Evolutionary conservation across 2,113 vertebrate genomes (phyloP).

Genomic region (Propithecus coquereli): DNA sequence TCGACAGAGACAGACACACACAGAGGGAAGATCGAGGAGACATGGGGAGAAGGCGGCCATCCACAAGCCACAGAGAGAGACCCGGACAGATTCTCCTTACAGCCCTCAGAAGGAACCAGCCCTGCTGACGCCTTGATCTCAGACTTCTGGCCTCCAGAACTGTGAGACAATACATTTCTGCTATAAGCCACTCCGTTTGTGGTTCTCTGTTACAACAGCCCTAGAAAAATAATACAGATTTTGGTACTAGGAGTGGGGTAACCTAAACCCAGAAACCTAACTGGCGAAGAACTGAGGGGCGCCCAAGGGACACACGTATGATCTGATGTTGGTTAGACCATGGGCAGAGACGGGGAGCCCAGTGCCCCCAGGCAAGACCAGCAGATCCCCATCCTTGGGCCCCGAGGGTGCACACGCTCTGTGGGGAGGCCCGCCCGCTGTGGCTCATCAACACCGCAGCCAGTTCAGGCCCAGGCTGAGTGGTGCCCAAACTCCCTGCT

Average conservation of each 20-base stretch:
- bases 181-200: background rate
- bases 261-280: background rate
- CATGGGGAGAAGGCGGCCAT: background rate
- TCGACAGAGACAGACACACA: background rate
- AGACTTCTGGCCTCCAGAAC: background rate
- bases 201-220: background rate
- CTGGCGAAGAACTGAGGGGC: background rate
- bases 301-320: background rate
- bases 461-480: background rate
- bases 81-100: background rate
- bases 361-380: background rate
- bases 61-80: background rate
- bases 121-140: too few relatives aligned
- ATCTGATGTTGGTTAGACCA: background rate
- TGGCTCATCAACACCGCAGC: background rate
- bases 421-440: background rate
- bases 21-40: background rate
- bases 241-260: background rate
- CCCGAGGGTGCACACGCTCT: fast-evolving
- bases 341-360: background rate
- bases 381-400: too few relatives aligned
- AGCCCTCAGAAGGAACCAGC: background rate
- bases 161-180: background rate
- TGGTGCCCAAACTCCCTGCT: background rate
- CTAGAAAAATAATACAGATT: background rate